Base-by-base conservation (phyloP, 1,140 invertebrate genomes). In the Calycopis cecrops region DNA sequence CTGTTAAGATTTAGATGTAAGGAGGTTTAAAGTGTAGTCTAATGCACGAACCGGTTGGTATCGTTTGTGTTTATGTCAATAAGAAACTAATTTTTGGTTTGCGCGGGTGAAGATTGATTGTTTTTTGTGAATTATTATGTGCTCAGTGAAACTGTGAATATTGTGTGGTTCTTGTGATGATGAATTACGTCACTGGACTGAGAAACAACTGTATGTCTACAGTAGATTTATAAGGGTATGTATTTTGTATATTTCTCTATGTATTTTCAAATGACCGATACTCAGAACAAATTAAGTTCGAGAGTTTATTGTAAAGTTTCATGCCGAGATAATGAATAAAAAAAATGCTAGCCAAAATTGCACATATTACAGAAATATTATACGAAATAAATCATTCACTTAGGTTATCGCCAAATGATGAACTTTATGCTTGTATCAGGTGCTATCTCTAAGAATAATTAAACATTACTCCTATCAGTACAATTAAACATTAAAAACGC, bases 41-140 rank as follows among this genome's bases (percentile, higher is more conserved):
- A 28, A 28, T 28, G 21, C 6, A 28, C 21, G n/a, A n/a, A n/a
- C n/a, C n/a, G n/a, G n/a, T n/a, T n/a, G n/a, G n/a, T n/a, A n/a
- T n/a, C n/a, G 82, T 85, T 83, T 85, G 80, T 85, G 82, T 85
- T 85, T 85, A 85, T 85, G 80, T 85, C 82, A 85, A 85, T 85
- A 85, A 82, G 77, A 69, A 79, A 77, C 74, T 82, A 77, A 84
- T 82, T 82, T 53, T 81, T 79, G 68, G 75, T 82, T 85, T 85
- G 72, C 82, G 82, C 80, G 82, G 82, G 82, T 85, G 82, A 84
- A 76, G 72, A 78, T 76, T 75, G 73, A 73, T 64, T 65, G 73
- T 74, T 76, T n/a, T 73, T 66, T 73, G 69, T 71, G 63, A 73
- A 76, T 71, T 59, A 74, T 71, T 62, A 79, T 81, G 79, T 84